Base-by-base conservation (phyloP, 2,113 vertebrate species). In the Theropithecus gelada region DNA sequence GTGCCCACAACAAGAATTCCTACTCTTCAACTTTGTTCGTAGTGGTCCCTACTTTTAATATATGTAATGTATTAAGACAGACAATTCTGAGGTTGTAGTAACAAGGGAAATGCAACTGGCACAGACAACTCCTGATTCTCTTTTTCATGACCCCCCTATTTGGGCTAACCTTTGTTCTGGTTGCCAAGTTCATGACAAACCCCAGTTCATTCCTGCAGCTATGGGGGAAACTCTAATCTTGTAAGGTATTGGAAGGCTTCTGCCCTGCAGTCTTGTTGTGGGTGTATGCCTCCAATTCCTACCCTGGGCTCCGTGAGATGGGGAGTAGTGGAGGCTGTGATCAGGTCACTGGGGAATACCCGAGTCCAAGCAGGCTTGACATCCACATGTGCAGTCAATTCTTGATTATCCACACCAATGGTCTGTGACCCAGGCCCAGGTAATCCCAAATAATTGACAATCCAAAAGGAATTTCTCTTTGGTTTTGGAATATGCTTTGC, bases 361-460 rank as follows among this genome's bases (percentile, higher is more conserved):
- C 6, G 9, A 94, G 48, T 95, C 88, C 94, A 85, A 83, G 73
- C 86, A 93, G 73, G 88, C 88, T 96, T 90, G 72, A 68, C 55
- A 92, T 84, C 84, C 83, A 78, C 90, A 89, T 90, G 83, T 96
- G 90, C 76, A 90, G 97, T 97, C 94, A 96, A 95, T 96, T 97
- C 90, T 95, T 97, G 94, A 98, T 97, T 98, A 97, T 97, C 92
- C 94, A 97, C 96, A 93, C 70, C 95, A 97, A 9, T 96, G 92
- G 64, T 92, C 96, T 96, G 92, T 95, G 96, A 97, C 96, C 76
- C 50, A 95, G 72, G n/a, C 66, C 83, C 59, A 91, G 85, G 95
- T 93, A 96, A 96, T 96, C 81, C 95, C 90, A 95, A 97, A 96
- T 80, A 97, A 94, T 57, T 93, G 92, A 94, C 82, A 93, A 96